Percentiles rank a stretch among this genome's conserved stretches.
These are phyloP conservation scores for Sander lucioperca DNA, from an alignment of 2,113 vertebrate genomes.

Conservation along the genomic window DNA sequence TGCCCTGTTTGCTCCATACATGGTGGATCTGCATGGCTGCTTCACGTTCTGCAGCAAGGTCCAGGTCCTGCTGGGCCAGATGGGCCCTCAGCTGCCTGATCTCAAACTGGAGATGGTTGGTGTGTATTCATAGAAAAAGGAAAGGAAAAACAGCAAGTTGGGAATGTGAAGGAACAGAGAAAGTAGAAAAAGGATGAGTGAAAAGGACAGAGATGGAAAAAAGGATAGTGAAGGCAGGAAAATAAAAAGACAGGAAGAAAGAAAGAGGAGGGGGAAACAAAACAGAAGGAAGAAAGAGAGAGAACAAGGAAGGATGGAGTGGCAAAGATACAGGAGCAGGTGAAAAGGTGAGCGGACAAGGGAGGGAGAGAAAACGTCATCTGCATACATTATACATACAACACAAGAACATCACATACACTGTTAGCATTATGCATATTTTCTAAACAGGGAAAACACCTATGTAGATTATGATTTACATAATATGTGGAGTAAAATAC, in stretches of 20 bases:
- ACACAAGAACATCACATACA: not conserved
- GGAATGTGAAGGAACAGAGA: not conserved
- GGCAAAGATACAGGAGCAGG: not conserved
- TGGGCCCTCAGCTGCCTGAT: slow-evolving; percentile 97
- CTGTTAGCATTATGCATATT: not conserved
- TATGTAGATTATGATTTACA: not conserved
- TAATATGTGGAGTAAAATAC: no score
- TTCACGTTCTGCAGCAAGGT: slow-evolving; percentile 93
- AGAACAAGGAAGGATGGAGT: not conserved
- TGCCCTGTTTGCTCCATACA: slow-evolving; percentile 89
- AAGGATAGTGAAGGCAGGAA: not conserved
- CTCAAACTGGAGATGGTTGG: slow-evolving; percentile 88
- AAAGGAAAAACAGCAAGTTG: not conserved
- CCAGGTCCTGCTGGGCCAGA: slow-evolving; percentile 97
- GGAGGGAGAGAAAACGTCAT: not conserved
- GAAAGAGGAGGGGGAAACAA: no score
- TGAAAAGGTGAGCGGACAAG: not conserved
- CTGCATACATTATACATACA: not conserved
- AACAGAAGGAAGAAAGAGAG: not conserved
- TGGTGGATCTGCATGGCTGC: slow-evolving; percentile 93
- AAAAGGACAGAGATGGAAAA: not conserved
- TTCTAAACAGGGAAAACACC: not conserved
- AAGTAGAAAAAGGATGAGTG: not conserved
- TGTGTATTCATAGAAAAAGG: not conserved
- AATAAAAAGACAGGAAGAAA: no score